Base-by-base conservation (phyloP, 1,140 invertebrate species). In the Drosophila saltans region DNA sequence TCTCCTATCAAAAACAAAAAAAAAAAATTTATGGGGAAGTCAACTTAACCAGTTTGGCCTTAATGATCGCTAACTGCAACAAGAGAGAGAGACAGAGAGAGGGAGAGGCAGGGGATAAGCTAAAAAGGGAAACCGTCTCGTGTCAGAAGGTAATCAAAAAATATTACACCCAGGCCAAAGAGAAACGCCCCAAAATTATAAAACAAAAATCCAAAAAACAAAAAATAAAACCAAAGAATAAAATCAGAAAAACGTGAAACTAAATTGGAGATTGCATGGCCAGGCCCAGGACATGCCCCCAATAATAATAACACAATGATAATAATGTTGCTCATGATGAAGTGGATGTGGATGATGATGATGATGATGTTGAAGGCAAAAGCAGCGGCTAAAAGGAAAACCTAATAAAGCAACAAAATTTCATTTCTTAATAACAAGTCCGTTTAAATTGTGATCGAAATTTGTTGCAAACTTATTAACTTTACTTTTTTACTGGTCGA, bases 401-500 rank as follows among this genome's bases (percentile, higher is more conserved):
- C 69, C 83, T 89, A 89, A 89, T 89, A 89, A 85, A 89, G 84
- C 84, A 90, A 89, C 84, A 89, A 89, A 89, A 85, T 85, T 89
- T 89, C 84, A 89, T 89, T 89, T 89, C 85, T 89, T 89, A 89
- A 89, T 89, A 89, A 90, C 73, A 78, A 68, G 59, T 70, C 28
- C 33, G 8, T 30, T n/a, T 48, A 57, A 30, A 43, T 24, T 41
- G 43, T 36, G 65, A 28, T 66, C 59, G 43, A 70, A 79, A 79
- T 71, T 83, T 86, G 16, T 48, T 48, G 45, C 21, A 45, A 88
- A 86, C 82, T 83, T 80, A 86, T 88, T 88, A 86, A 86, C 84
- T 80, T 82, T 64, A 64, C 9, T 9, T 26, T 26, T 26, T 26
- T 26, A 26, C 21, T 52, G 24, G 24, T 16, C 16, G 24, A 52